These are phyloP conservation scores for Mesembrinibis cayennensis DNA, from an alignment of 2,113 vertebrate genomes.

Conservation along the genomic window DNA sequence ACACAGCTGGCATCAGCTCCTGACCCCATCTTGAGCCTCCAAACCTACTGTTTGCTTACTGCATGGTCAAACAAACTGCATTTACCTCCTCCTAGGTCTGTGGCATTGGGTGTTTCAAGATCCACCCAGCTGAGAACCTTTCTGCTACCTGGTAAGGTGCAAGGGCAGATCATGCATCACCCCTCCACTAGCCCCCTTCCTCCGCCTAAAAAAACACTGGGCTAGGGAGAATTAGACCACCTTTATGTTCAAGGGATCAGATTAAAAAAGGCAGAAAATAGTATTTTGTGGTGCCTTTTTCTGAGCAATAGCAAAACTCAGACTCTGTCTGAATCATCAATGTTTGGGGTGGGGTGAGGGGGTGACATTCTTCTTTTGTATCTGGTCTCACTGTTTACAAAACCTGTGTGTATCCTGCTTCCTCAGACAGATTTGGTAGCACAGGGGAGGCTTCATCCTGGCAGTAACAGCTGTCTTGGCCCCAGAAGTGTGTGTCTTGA, in stretches of 20 bases:
- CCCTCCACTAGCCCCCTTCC: fast-evolving
- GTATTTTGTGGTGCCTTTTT: not conserved
- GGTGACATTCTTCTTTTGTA: not conserved
- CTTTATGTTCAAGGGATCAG: not conserved
- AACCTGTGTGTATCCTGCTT: not conserved
- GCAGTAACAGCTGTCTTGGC: not conserved
- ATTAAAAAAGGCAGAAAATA: not conserved
- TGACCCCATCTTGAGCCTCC: not conserved
- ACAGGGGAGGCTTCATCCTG: not conserved
- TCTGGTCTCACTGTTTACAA: not conserved
- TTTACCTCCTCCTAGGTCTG: not conserved
- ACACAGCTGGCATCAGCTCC: not conserved
- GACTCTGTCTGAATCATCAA: not conserved
- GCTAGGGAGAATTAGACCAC: not conserved
- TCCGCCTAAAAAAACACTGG: not conserved
- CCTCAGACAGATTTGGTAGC: not conserved
- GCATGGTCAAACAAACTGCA: not conserved
- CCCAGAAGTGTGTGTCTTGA: not conserved
- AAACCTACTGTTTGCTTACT: not conserved
- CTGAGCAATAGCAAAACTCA: not conserved
- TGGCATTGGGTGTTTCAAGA: not conserved
- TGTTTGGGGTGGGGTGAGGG: not conserved
- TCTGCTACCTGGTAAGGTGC: not conserved
- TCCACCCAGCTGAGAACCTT: not conserved
- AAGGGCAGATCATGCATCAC: not conserved